phyloP scores from a whole-genome alignment of 1,140 invertebrate species.

The Spodoptera litura region DNA sequence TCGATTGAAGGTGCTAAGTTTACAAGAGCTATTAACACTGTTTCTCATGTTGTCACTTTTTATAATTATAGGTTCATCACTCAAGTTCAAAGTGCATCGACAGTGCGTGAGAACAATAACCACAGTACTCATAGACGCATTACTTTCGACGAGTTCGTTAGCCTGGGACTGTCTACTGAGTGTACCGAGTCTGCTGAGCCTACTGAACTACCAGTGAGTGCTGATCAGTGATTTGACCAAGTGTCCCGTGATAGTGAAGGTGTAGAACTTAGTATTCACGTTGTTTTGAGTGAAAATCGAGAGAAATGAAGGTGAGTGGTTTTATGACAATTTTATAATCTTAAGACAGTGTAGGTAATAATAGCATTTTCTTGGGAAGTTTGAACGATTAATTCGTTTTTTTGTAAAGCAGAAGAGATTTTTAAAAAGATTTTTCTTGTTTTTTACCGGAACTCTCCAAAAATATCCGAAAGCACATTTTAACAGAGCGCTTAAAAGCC shows the following conservation, averaged over 20 bases:
- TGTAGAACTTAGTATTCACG: constrained; percentile 8
- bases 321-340: not conserved
- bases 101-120: constrained; percentile 47
- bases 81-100: constrained; percentile 61
- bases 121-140: constrained; percentile 16
- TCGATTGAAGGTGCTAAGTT: not conserved
- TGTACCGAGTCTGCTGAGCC: not conserved
- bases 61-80: constrained; percentile 42
- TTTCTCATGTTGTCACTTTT: constrained; percentile 18
- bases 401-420: no score
- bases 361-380: not conserved
- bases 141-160: constrained; percentile 36
- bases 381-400: no score
- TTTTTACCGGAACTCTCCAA: no score
- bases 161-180: constrained; percentile 4
- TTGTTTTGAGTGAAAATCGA: constrained; percentile 26
- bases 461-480: no score
- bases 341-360: not conserved
- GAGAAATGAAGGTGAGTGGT: constrained; percentile 44
- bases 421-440: no score
- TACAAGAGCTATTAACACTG: not conserved
- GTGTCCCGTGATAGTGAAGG: constrained; percentile 24
- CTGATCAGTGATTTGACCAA: constrained; percentile 15
- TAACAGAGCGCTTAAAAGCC: no score
- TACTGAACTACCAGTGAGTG: not conserved